Conservation (phyloP, 23 tunicate genomes). For the Oikopleura albicans region DNA sequence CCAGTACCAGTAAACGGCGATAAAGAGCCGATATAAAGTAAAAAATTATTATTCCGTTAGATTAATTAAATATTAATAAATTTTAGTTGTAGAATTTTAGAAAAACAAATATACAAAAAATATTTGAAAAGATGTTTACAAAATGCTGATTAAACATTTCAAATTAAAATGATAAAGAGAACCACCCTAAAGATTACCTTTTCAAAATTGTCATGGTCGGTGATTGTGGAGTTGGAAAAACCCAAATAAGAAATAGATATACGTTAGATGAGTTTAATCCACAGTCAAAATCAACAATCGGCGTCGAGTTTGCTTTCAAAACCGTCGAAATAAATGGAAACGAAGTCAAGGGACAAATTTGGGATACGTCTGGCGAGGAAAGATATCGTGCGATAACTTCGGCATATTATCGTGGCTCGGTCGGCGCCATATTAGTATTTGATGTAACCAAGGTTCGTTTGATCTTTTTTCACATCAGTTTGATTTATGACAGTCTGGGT, state of each 20-base stretch:
- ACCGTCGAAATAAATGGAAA: neutral
- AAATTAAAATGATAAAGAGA: too few relatives aligned
- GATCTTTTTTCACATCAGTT: too few relatives aligned
- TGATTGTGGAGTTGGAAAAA: constrained; percentile 15
- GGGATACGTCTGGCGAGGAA: constrained; percentile 17
- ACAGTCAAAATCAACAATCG: neutral
- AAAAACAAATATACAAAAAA: too few relatives aligned
- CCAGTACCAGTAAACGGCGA: too few relatives aligned
- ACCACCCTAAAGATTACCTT: neutral
- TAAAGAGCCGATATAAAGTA: too few relatives aligned
- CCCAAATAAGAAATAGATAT: constrained; percentile 1
- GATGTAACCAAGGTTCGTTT: neutral
- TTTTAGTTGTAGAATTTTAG: too few relatives aligned
- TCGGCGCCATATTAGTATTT: neutral
- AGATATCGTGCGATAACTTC: constrained; percentile 9
- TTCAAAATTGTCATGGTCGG: constrained; percentile 12
- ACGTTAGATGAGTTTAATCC: constrained; percentile 9
- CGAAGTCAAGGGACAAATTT: neutral
- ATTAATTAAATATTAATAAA: too few relatives aligned
- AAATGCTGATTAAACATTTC: too few relatives aligned
- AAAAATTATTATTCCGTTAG: too few relatives aligned
- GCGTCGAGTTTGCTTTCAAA: constrained; percentile 10
- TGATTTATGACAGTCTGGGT: too few relatives aligned
- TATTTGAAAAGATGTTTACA: too few relatives aligned
- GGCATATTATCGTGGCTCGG: constrained; percentile 11